These are phyloP conservation scores for Rhinolophus sinicus DNA, from an alignment of 2,113 vertebrate species.

Conservation along the genomic window DNA sequence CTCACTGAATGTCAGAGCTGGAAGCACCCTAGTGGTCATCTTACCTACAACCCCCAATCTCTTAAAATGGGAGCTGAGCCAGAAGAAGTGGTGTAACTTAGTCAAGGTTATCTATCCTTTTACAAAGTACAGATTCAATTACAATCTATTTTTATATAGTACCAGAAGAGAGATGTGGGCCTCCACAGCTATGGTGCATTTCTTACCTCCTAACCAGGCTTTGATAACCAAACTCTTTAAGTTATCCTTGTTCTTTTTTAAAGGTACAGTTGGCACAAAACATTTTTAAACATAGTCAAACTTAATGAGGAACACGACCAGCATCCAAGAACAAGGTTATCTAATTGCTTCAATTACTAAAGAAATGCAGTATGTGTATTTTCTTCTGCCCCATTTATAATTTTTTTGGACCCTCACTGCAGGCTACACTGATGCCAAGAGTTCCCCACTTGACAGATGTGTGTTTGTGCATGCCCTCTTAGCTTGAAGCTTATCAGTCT, in stretches of 20 bases:
- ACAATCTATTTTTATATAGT: not conserved
- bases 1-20: not conserved
- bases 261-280: constrained; percentile 78
- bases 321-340: constrained; percentile 75
- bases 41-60: not conserved
- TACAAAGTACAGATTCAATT: not conserved
- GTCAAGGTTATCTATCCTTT: not conserved
- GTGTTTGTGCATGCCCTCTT: fast-evolving
- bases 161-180: not conserved
- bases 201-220: constrained; percentile 10
- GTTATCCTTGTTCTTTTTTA: constrained; percentile 22
- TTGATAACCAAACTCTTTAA: constrained; percentile 58
- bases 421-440: constrained; percentile 39
- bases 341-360: constrained; percentile 74
- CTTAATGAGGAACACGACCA: constrained; percentile 76
- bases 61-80: constrained; percentile 44
- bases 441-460: constrained; percentile 5
- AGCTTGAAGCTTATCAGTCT: constrained; percentile 46
- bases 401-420: constrained; percentile 68
- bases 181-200: not conserved
- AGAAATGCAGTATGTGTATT: constrained; percentile 53
- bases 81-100: not conserved
- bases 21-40: constrained; percentile 2
- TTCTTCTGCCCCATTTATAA: constrained; percentile 72
- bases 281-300: constrained; percentile 70